Evolutionary conservation across 2,797 vertebrate genomes (phyloP), one percentile per base, ranked within the genome.

Genomic region (Chrysolophus pictus): DNA sequence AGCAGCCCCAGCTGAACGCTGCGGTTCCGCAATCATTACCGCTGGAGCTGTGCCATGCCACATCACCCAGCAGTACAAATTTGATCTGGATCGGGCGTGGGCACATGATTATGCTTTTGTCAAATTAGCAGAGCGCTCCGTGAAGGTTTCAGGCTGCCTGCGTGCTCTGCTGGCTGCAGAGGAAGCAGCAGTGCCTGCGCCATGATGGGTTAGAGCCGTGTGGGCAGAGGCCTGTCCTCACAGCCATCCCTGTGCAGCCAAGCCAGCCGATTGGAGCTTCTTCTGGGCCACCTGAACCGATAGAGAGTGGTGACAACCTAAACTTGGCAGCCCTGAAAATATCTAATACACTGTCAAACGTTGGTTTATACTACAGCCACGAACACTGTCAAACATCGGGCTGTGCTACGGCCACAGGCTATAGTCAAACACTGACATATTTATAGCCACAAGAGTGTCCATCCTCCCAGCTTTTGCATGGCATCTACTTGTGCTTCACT

Each of bases 11-110:
- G 55, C 87, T 1, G 28, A 65, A 67, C 4, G 24, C 88, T 96
- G 96, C 89, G 96, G 95, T 96, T 95, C 93, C 85, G 44, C 93
- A 42, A 87, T 93, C 90, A 37, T 96, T 91, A 95, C 95, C 44
- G 19, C 93, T 96, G 96, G 96, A 91, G 75, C 87, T 9, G 37
- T 41, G 95, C 96, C 96, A 96, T 93, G 96, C 95, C 96, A 93
- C 96, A 96, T 96, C 95, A 86, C 85, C 95, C 91, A 95, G 95
- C 85, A 91, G 76, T 95, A 94, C 96, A 94, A 96, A 96, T 96
- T 96, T 93, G 94, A 96, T 96, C 96, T 93, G 95, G 74, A 95
- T 94, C 95, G 56, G 91, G 83, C 94, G 93, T 79, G 88, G 90
- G 96, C 94, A 96, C 88, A 87, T 35, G 91, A 94, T 90, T 95